Conservation (phyloP, 1,140 invertebrate genomes). For the Neuroterus valhalla region DNA sequence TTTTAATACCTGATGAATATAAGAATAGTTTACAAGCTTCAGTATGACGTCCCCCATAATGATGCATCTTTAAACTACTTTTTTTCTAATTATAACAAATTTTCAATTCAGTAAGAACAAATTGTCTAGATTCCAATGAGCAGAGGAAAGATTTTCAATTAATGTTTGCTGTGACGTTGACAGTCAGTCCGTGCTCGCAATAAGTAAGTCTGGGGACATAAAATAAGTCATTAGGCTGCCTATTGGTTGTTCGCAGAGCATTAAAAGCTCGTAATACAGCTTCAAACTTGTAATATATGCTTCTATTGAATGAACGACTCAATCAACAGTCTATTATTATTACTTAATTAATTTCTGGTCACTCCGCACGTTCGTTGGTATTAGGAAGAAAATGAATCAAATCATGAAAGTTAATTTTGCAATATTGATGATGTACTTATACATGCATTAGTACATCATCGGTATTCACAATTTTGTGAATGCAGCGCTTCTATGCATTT, state of each 20-base stretch:
- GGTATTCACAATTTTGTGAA: neutral
- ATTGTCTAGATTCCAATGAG: conserved; percentile 4
- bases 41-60: no score
- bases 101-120: neutral
- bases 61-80: no score
- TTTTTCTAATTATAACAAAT: no score
- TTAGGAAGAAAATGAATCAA: neutral
- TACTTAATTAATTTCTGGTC: conserved; percentile 11
- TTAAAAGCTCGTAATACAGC: conserved; percentile 17
- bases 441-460: neutral
- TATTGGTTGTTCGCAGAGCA: conserved; percentile 1
- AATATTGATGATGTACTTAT: neutral
- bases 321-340: conserved; percentile 10
- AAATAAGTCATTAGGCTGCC: conserved; percentile 12
- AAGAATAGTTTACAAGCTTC: no score
- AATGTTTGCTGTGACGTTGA: neutral
- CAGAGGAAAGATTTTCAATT: conserved; percentile 21
- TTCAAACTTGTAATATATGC: conserved; percentile 4
- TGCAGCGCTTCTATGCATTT: neutral
- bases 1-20: no score
- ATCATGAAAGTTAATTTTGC: neutral
- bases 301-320: conserved; percentile 17
- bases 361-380: no score
- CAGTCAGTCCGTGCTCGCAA: neutral
- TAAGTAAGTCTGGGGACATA: conserved; percentile 3